Evolutionary conservation across 2,888 invertebrate genomes (phyloP).

Genomic region (Euphydryas editha): DNA sequence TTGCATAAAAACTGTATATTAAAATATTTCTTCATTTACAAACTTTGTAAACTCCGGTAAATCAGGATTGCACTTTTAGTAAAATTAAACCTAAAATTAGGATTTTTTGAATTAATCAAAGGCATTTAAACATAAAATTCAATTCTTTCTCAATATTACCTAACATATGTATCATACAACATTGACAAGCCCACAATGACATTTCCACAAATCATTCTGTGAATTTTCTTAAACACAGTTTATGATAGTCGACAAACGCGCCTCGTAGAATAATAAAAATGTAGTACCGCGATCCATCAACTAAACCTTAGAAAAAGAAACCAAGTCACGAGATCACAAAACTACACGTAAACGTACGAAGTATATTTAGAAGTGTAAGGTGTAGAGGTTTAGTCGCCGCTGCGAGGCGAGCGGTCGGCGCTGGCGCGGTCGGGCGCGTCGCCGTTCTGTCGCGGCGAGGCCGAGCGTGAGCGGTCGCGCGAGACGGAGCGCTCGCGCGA

Average conservation of each 20-base stretch:
- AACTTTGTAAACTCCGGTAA: conserved; percentile 13
- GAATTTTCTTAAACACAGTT: conserved; percentile 7
- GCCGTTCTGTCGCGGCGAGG: conserved; percentile 73
- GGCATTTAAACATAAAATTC: conserved; percentile 1
- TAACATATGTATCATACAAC: conserved; percentile 23
- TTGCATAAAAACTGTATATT: conserved; percentile 5
- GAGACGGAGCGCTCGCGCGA: conserved; percentile 63
- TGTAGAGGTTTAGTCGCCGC: conserved; percentile 62
- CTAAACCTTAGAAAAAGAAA: conserved; percentile 1
- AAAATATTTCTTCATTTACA: conserved; percentile 20
- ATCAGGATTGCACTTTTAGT: conserved; percentile 19
- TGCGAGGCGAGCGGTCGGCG: conserved; percentile 73
- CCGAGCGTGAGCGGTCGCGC: conserved; percentile 60
- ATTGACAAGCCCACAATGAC: conserved; percentile 36
- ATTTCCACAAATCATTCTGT: conserved; percentile 16
- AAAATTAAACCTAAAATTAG: conserved; percentile 16
- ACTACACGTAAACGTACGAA: conserved; percentile 23
- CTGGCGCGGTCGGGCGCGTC: conserved; percentile 62
- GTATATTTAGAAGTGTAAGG: conserved; percentile 11
- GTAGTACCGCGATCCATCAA: not conserved
- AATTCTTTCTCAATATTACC: conserved; percentile 29
- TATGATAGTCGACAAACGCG: not conserved
- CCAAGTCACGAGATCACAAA: conserved; percentile 33
- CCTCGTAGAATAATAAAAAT: not conserved
- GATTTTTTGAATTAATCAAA: conserved; percentile 2